These are phyloP conservation scores for Melinaea menophilus DNA, from an alignment of 2,888 invertebrate genomes.

Conservation along the genomic window DNA sequence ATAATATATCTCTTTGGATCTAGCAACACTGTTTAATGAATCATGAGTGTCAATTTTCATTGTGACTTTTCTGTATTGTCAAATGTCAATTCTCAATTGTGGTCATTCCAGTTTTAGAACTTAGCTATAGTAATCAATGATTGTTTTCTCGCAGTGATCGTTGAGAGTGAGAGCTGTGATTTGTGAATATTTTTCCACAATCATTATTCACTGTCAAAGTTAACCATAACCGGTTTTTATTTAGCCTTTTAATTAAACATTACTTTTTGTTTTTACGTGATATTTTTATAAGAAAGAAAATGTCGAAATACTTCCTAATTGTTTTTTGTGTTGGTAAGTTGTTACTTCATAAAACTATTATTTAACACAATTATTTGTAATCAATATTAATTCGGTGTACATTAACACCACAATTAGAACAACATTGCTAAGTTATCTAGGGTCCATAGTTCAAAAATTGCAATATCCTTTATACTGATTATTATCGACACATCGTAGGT, in stretches of 20 bases:
- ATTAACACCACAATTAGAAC: neutral
- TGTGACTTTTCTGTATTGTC: too few relatives aligned
- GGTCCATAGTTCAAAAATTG: conserved; percentile 19
- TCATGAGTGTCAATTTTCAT: too few relatives aligned
- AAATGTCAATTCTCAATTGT: neutral
- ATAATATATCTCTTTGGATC: too few relatives aligned
- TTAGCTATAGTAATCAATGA: neutral
- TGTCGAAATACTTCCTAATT: conserved; percentile 37
- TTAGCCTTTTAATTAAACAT: neutral
- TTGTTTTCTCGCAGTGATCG: neutral
- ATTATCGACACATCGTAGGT: conserved; percentile 5
- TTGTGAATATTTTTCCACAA: neutral
- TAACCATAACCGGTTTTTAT: conserved; percentile 6
- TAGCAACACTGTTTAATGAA: too few relatives aligned
- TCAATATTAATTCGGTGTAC: neutral
- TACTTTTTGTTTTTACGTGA: neutral
- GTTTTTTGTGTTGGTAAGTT: conserved; percentile 38
- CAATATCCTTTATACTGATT: conserved; percentile 14
- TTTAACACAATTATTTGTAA: neutral
- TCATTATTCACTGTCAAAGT: neutral
- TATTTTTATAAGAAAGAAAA: conserved; percentile 22
- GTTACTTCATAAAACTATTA: neutral
- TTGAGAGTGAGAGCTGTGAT: neutral
- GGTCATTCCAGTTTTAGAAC: neutral
- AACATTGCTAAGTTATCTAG: conserved; percentile 13